Percentiles rank a stretch among this genome's conserved stretches.
Conservation (phyloP, 2,113 vertebrate species). For the Hydropotes inermis region DNA sequence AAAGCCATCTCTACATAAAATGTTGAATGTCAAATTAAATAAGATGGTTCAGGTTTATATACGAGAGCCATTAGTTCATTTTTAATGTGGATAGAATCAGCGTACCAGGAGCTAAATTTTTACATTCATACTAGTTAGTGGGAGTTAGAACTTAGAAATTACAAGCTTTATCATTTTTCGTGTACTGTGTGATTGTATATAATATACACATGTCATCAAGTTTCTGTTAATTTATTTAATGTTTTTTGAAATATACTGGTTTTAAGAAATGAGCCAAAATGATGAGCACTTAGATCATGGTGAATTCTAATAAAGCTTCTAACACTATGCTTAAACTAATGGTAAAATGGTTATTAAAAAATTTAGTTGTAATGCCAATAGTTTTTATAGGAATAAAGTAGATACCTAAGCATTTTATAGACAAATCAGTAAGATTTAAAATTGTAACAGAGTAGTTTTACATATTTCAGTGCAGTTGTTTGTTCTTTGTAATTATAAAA, state of each 20-base stretch:
- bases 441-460: background rate
- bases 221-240: background rate
- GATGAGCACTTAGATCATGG: background rate
- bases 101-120: background rate
- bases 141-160: slow-evolving; percentile 11
- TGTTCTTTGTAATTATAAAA: slow-evolving; percentile 11
- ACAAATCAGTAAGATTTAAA: background rate
- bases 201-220: background rate
- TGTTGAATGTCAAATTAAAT: background rate
- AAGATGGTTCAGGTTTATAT: background rate
- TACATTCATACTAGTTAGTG: background rate
- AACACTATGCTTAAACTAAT: background rate
- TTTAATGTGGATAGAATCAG: background rate
- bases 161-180: background rate
- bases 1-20: background rate
- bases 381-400: slow-evolving; percentile 5
- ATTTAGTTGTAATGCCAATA: background rate
- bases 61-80: background rate
- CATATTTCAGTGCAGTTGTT: background rate
- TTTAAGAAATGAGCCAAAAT: slow-evolving; percentile 34
- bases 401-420: background rate
- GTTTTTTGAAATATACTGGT: background rate
- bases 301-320: background rate
- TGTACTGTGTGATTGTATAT: background rate
- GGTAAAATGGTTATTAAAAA: background rate